Percentiles rank a stretch among this genome's conserved stretches.
Conservation (phyloP, 2,113 vertebrate species). For the Prunella fulvescens region DNA sequence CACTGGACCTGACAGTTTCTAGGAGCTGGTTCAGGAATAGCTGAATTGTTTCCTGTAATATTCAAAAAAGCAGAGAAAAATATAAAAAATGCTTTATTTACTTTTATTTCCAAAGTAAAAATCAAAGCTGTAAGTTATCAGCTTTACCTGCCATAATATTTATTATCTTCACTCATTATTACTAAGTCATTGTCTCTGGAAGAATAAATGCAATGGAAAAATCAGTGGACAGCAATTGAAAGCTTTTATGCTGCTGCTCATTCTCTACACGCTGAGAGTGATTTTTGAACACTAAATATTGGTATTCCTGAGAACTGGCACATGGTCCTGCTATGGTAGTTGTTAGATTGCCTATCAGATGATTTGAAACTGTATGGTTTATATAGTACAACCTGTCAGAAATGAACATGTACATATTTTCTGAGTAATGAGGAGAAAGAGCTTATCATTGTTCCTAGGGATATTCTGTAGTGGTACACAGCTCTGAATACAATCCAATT, state of each 20-base stretch:
- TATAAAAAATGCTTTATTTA: background rate
- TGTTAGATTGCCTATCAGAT: background rate
- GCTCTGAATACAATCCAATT: background rate
- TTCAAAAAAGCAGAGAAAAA: background rate
- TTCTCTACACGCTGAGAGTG: background rate
- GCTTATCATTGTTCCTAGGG: background rate
- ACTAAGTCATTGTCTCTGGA: background rate
- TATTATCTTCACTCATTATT: slow-evolving; percentile 29
- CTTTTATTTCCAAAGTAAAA: background rate
- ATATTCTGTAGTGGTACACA: background rate
- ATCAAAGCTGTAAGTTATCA: background rate
- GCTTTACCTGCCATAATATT: background rate
- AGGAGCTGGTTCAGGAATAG: background rate
- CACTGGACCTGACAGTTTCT: background rate
- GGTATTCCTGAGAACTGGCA: background rate
- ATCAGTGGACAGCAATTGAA: background rate
- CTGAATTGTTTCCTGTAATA: background rate
- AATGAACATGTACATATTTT: background rate
- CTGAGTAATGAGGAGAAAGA: background rate
- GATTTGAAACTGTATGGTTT: background rate
- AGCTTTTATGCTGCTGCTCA: background rate
- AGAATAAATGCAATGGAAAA: background rate
- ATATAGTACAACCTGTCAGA: background rate
- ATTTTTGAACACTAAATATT: background rate
- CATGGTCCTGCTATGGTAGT: background rate